These are phyloP conservation scores for Plectrocnemia conspersa DNA, from an alignment of 1,140 invertebrate species.

Conservation along the genomic window DNA sequence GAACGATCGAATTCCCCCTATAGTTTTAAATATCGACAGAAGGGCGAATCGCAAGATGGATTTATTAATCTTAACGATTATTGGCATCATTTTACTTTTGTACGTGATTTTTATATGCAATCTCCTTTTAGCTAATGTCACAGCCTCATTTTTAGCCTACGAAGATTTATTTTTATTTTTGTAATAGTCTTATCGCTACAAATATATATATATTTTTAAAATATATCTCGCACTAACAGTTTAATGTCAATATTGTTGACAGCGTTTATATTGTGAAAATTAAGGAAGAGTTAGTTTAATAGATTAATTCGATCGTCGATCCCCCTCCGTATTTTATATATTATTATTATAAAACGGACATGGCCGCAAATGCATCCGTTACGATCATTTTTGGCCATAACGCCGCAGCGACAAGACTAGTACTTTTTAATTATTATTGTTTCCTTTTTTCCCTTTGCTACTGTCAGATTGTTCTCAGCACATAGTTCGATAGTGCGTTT, in stretches of 20 bases:
- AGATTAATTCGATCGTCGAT: too few relatives aligned
- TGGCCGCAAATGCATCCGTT: too few relatives aligned
- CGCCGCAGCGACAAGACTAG: constrained; percentile 15
- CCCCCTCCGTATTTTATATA: too few relatives aligned
- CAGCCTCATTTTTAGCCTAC: constrained; percentile 36
- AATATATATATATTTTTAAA: too few relatives aligned
- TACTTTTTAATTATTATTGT: constrained; percentile 5
- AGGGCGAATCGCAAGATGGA: constrained; percentile 8
- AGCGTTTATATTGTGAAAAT: too few relatives aligned
- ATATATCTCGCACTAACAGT: too few relatives aligned
- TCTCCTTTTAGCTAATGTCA: constrained; percentile 36
- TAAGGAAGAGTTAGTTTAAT: too few relatives aligned
- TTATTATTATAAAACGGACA: too few relatives aligned
- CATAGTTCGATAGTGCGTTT: constrained; percentile 34
- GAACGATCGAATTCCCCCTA: not conserved
- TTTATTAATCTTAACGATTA: constrained; percentile 29
- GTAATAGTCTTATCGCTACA: too few relatives aligned
- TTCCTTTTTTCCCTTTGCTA: constrained; percentile 17
- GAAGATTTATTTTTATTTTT: constrained; percentile 33
- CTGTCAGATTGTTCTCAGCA: constrained; percentile 30
- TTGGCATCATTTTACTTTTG: constrained; percentile 30
- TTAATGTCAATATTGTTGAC: too few relatives aligned
- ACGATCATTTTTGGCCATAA: too few relatives aligned
- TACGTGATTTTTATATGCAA: constrained; percentile 33
- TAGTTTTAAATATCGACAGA: constrained; percentile 6